Evolutionary conservation across 2,113 vertebrate species (phyloP).

Genomic region (Psettodes erumei): DNA sequence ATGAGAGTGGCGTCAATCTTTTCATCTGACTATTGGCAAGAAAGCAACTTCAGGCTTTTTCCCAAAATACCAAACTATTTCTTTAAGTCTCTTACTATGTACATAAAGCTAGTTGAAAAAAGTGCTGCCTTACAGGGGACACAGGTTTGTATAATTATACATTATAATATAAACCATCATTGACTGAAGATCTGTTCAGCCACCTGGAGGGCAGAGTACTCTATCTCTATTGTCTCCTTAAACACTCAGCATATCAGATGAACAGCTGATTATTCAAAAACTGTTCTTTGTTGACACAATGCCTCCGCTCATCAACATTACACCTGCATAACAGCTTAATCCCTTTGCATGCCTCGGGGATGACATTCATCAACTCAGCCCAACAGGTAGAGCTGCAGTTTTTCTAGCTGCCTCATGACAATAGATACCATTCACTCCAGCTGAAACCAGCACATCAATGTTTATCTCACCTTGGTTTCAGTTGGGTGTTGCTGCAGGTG

Average conservation of each 20-base stretch:
- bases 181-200: neutral
- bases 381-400: constrained; percentile 75
- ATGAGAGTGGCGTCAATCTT: no score
- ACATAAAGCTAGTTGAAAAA: no score
- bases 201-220: neutral
- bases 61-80: no score
- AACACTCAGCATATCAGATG: constrained; percentile 41
- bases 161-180: no score
- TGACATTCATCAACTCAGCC: constrained; percentile 44
- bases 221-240: constrained; percentile 20
- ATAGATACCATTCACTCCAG: constrained; percentile 35
- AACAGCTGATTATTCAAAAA: constrained; percentile 27
- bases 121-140: neutral
- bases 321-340: constrained; percentile 55
- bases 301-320: constrained; percentile 39
- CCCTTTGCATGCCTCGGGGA: constrained; percentile 47
- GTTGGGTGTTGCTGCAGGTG: constrained; percentile 65
- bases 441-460: constrained; percentile 49
- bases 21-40: no score
- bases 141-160: neutral
- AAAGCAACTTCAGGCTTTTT: no score
- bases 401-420: constrained; percentile 54
- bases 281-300: constrained; percentile 45
- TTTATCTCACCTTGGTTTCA: constrained; percentile 63
- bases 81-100: neutral